phyloP scores from a whole-genome alignment of 2,797 vertebrate species.

The Hippopotamyrus pictus region DNA sequence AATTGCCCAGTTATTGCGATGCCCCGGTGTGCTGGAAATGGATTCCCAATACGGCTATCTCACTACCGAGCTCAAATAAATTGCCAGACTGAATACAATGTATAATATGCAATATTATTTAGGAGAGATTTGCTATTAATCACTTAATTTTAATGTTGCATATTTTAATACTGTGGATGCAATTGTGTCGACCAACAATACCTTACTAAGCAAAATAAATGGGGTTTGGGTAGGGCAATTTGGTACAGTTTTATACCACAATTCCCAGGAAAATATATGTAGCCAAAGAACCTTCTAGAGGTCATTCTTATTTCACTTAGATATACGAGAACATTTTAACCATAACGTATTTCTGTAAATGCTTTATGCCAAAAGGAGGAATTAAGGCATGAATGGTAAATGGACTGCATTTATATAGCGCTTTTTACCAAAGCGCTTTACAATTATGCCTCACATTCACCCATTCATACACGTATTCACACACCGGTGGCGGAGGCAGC shows the following conservation, averaged over 20 bases:
- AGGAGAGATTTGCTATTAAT: not conserved
- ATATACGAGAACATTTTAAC: not conserved
- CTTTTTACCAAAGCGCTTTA: too few species aligned
- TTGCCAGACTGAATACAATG: not conserved
- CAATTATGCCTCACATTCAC: too few species aligned
- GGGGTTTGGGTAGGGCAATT: not conserved
- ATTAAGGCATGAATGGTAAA: not conserved
- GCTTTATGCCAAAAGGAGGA: not conserved
- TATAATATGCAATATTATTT: not conserved
- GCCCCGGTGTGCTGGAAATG: not conserved
- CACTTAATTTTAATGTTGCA: not conserved
- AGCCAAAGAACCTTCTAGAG: not conserved
- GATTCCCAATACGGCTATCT: not conserved
- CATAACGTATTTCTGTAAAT: not conserved
- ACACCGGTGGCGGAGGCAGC: too few species aligned
- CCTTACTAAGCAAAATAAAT: not conserved
- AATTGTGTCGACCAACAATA: not conserved
- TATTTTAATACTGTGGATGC: not conserved
- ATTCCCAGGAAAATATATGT: not conserved
- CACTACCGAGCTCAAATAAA: not conserved
- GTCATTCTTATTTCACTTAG: not conserved
- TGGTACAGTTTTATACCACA: not conserved
- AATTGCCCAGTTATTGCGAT: not conserved
- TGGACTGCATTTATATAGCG: too few species aligned
- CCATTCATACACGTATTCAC: too few species aligned